Percentiles rank a stretch among this genome's conserved stretches.
Evolutionary conservation across 2,113 vertebrate genomes (phyloP).

Genomic region (Bucco capensis): DNA sequence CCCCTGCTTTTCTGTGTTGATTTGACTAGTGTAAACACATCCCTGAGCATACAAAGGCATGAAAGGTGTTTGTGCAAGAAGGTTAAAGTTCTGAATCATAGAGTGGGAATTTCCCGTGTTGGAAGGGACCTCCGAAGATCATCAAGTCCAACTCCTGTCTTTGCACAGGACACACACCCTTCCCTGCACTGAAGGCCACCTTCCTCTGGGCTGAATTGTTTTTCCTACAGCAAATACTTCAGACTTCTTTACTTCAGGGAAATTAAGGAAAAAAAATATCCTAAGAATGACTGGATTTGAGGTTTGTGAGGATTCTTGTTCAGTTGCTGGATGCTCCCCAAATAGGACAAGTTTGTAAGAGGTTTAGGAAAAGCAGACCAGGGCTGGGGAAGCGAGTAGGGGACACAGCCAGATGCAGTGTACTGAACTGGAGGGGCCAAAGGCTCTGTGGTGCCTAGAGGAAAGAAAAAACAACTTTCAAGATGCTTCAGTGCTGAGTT

Average conservation of each 20-base stretch:
- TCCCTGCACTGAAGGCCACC: too few species aligned
- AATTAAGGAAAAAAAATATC: neutral
- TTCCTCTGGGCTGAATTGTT: neutral
- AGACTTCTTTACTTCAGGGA: neutral
- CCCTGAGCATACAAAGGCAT: neutral
- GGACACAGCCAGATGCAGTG: neutral
- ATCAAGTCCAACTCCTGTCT: too few species aligned
- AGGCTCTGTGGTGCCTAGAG: neutral
- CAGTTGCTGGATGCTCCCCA: neutral
- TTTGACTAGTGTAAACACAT: neutral
- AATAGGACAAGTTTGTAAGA: neutral
- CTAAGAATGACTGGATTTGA: neutral
- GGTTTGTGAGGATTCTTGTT: neutral
- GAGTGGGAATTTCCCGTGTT: too few species aligned
- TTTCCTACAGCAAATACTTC: neutral
- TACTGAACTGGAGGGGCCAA: neutral
- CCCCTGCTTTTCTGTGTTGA: too few species aligned
- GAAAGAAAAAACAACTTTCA: neutral
- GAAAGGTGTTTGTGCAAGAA: neutral
- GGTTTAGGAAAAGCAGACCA: neutral
- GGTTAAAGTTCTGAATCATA: neutral
- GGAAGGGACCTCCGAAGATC: too few species aligned
- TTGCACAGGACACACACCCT: too few species aligned
- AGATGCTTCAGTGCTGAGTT: neutral
- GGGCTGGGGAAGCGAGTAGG: neutral